Percentiles rank a stretch among this genome's conserved stretches.
Conservation (phyloP, 2,888 invertebrate species). For the Cephalotes varians region DNA sequence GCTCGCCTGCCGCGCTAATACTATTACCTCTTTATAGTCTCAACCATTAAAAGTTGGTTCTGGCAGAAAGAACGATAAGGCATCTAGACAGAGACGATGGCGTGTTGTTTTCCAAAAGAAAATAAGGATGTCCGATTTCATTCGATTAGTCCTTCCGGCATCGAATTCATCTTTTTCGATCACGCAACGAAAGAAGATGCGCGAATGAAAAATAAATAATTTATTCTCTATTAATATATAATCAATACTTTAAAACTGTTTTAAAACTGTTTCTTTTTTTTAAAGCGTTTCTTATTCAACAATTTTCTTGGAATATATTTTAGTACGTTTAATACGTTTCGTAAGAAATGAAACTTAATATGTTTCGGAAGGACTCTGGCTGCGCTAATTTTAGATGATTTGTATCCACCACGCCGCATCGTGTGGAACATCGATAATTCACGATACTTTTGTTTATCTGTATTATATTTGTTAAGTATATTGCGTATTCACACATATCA, state of each 20-base stretch:
- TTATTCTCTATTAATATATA: background rate
- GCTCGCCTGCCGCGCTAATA: conserved; percentile 66
- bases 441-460: no score
- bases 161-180: background rate
- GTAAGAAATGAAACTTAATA: no score
- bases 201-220: background rate
- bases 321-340: background rate
- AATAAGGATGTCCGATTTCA: conserved; percentile 44
- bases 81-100: conserved; percentile 27
- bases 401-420: no score
- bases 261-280: background rate
- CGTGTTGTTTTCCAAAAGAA: conserved; percentile 43
- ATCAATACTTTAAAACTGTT: background rate
- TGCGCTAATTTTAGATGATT: no score
- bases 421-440: no score
- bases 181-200: background rate
- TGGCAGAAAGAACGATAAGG: conserved; percentile 45
- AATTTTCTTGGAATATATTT: background rate
- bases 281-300: background rate
- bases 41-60: conserved; percentile 64
- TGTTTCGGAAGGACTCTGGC: no score
- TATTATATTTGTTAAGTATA: no score
- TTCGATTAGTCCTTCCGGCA: conserved; percentile 12
- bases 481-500: no score
- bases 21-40: conserved; percentile 72